A percentile compares a stretch with the other conserved stretches of the same genome.
Conservation (phyloP, 2,888 invertebrate genomes). For the Dryobota labecula region DNA sequence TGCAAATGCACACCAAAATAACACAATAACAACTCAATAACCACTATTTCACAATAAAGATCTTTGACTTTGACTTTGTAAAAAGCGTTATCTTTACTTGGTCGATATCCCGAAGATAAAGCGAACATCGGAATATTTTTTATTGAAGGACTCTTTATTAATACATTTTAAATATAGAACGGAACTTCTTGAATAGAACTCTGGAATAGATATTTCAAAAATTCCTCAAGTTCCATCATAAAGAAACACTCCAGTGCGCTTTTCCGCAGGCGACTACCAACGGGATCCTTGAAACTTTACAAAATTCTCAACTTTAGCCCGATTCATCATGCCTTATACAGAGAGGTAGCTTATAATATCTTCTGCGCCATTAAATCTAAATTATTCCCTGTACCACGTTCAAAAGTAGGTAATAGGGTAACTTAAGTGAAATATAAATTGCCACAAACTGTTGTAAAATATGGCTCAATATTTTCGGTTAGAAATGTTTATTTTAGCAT, state of each 20-base stretch:
- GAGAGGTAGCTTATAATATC: constrained; percentile 82
- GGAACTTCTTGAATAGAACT: constrained; percentile 73
- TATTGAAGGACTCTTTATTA: constrained; percentile 24
- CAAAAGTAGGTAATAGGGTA: constrained; percentile 66
- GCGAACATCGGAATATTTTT: constrained; percentile 7
- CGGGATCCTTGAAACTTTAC: constrained; percentile 81
- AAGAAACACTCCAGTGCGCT: constrained; percentile 86
- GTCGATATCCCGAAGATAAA: constrained; percentile 19
- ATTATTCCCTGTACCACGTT: constrained; percentile 78
- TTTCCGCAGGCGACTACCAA: constrained; percentile 79
- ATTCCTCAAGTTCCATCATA: constrained; percentile 83
- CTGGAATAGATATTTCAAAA: constrained; percentile 83
- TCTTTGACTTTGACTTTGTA: too few species aligned
- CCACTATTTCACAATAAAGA: too few species aligned
- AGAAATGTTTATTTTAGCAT: constrained; percentile 46
- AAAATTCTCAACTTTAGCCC: constrained; percentile 81
- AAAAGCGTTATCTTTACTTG: too few species aligned
- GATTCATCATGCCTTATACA: constrained; percentile 82
- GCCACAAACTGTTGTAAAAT: constrained; percentile 55
- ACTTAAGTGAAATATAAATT: constrained; percentile 60
- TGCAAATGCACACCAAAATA: too few species aligned
- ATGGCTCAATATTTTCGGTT: constrained; percentile 45
- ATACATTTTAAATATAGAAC: constrained; percentile 68
- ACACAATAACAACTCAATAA: too few species aligned
- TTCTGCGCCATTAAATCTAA: constrained; percentile 83